Conservation (phyloP, 2,888 invertebrate species). For the Cheilosia scutellata region DNA sequence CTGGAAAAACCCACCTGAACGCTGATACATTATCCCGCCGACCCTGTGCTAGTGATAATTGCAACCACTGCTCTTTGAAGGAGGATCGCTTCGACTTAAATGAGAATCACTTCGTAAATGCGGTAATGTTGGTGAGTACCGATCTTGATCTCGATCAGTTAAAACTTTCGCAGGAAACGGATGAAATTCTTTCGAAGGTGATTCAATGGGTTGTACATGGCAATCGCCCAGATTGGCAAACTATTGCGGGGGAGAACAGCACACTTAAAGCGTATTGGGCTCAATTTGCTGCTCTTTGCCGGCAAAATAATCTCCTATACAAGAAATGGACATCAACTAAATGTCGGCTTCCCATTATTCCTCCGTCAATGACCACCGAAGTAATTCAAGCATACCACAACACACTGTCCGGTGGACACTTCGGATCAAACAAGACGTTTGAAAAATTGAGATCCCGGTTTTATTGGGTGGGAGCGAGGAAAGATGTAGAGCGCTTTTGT, state of each 20-base stretch:
- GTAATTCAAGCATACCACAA: neutral
- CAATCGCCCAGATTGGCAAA: slow-evolving; percentile 2
- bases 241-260: neutral
- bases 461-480: slow-evolving; percentile 19
- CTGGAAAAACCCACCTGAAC: slow-evolving; percentile 1
- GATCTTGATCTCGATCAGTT: slow-evolving; percentile 7
- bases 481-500: slow-evolving; percentile 2
- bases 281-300: slow-evolving; percentile 4
- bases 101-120: neutral
- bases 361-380: neutral
- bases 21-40: slow-evolving; percentile 5
- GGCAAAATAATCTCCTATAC: neutral
- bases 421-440: slow-evolving; percentile 14
- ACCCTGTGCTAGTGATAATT: slow-evolving; percentile 2
- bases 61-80: neutral
- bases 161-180: neutral
- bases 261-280: slow-evolving; percentile 29
- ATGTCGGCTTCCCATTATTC: neutral
- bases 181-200: too few relatives aligned
- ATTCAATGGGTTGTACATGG: slow-evolving; percentile 1
- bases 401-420: slow-evolving; percentile 5
- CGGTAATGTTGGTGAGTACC: neutral
- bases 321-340: too few relatives aligned
- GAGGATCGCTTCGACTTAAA: neutral
- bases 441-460: slow-evolving; percentile 18